Percentiles rank a stretch among this genome's conserved stretches.
phyloP scores from a whole-genome alignment of 2,888 invertebrate species.

The Harpalus rubripes region DNA sequence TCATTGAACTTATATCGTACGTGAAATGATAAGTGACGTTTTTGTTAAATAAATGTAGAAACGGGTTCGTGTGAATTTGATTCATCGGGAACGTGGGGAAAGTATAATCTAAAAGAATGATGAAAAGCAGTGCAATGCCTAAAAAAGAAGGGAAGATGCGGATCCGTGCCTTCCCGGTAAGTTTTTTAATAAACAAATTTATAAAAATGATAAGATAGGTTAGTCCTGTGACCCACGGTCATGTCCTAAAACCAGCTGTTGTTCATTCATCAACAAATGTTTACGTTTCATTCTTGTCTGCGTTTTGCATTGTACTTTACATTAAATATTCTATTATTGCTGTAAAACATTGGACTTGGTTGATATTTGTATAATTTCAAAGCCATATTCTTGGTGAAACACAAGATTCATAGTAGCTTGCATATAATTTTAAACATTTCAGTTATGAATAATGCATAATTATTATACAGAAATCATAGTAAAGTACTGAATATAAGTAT shows the following conservation, averaged over 20 bases:
- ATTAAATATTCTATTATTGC: constrained; percentile 8
- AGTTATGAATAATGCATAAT: constrained; percentile 43
- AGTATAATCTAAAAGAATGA: constrained; percentile 76
- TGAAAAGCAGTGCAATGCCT: constrained; percentile 87
- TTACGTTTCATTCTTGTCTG: constrained; percentile 45
- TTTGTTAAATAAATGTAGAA: constrained; percentile 66
- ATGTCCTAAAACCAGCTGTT: constrained; percentile 62
- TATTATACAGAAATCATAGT: constrained; percentile 7
- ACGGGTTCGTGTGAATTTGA: constrained; percentile 61
- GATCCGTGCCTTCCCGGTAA: constrained; percentile 98
- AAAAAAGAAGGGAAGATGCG: constrained; percentile 98
- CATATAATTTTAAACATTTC: constrained; percentile 8
- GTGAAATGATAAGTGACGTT: constrained; percentile 66
- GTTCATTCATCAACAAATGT: constrained; percentile 55
- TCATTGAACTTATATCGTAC: constrained; percentile 61
- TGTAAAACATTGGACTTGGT: background rate
- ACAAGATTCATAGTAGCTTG: constrained; percentile 23
- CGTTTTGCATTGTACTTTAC: constrained; percentile 33
- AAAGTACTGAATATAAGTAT: constrained; percentile 8
- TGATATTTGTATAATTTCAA: constrained; percentile 26
- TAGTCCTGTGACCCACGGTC: constrained; percentile 60
- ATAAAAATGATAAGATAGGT: constrained; percentile 65
- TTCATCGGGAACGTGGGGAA: constrained; percentile 65
- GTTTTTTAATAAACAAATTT: constrained; percentile 73
- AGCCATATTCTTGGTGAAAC: constrained; percentile 28